phyloP scores from a whole-genome alignment of 2,113 vertebrate species.

The Calypte anna region DNA sequence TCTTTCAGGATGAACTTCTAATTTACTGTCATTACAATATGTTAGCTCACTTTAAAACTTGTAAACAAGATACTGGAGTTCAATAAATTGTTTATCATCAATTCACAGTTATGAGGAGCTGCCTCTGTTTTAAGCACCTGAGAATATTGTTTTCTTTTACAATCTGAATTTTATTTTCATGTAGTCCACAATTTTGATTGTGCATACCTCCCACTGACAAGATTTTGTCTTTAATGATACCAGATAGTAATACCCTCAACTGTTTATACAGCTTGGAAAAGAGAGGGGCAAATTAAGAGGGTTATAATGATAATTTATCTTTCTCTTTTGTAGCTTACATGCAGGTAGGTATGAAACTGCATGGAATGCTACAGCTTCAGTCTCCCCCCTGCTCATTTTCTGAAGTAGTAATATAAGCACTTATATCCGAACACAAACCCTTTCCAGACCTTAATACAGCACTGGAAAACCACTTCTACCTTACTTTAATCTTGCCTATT shows the following conservation, averaged over 20 bases:
- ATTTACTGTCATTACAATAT: neutral
- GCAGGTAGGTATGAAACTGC: neutral
- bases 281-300: neutral
- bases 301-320: neutral
- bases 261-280: neutral
- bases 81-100: neutral
- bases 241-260: neutral
- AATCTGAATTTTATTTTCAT: neutral
- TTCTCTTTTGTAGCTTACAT: neutral
- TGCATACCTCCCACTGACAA: accelerated
- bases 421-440: neutral
- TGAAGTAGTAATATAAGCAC: neutral
- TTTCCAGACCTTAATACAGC: neutral
- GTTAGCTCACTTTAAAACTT: neutral
- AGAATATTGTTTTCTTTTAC: neutral
- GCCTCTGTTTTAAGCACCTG: neutral
- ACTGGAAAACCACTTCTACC: neutral
- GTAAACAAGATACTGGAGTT: neutral
- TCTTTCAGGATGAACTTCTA: neutral
- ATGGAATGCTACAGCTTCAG: neutral
- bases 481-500: neutral
- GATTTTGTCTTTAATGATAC: neutral
- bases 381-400: neutral
- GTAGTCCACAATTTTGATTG: neutral
- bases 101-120: neutral